phyloP scores from a whole-genome alignment of 2,797 vertebrate species.

The Anomalospiza imberbis region DNA sequence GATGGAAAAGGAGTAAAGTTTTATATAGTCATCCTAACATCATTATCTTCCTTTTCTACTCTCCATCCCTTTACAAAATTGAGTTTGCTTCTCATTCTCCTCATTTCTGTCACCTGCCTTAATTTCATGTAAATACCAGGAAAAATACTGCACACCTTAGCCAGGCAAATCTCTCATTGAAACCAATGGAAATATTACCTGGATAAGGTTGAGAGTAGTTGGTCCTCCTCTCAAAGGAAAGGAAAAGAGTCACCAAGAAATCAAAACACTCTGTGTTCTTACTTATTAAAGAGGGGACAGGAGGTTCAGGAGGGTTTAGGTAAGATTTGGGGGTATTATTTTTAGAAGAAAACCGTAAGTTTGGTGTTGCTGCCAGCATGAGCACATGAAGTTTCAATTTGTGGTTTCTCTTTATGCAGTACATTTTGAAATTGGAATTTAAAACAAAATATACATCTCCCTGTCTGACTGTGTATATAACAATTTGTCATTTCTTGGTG shows the following conservation, averaged over 20 bases:
- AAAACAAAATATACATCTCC: slow-evolving; percentile 60
- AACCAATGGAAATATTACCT: slow-evolving; percentile 11
- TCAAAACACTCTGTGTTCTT: neutral
- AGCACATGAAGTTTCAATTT: slow-evolving; percentile 63
- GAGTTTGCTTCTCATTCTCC: neutral
- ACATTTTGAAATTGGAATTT: slow-evolving; percentile 56
- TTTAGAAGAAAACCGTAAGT: neutral
- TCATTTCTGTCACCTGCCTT: slow-evolving; percentile 27
- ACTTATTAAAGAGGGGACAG: neutral
- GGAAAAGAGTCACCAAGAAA: neutral
- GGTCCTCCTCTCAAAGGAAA: neutral
- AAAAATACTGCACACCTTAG: neutral
- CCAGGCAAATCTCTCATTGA: neutral
- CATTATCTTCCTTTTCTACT: neutral
- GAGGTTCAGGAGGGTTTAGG: slow-evolving; percentile 13
- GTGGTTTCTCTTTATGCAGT: slow-evolving; percentile 49
- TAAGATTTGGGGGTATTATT: neutral
- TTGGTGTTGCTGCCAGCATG: neutral
- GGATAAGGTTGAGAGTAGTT: neutral
- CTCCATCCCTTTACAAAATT: neutral
- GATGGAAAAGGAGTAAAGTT: neutral
- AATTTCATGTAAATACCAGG: neutral
- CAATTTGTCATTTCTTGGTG: slow-evolving; percentile 52
- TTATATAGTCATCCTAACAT: neutral
- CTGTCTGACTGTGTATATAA: slow-evolving; percentile 19